These are phyloP conservation scores for Grantiella picta DNA, from an alignment of 2,113 vertebrate species.

Conservation along the genomic window DNA sequence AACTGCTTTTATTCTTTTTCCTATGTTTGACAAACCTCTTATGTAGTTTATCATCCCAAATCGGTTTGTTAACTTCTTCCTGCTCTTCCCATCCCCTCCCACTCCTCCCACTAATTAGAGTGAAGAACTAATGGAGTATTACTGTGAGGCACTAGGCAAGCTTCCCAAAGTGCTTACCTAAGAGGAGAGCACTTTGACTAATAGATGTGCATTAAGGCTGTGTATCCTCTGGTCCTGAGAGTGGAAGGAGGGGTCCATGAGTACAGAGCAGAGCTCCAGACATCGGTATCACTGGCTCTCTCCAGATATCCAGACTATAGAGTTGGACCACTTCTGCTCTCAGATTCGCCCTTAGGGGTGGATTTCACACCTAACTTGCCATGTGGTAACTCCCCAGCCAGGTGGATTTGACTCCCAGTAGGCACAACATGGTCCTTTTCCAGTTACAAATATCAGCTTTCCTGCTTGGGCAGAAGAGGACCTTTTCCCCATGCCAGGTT, in stretches of 20 bases:
- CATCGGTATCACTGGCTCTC: fast-evolving
- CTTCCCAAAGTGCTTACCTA: slow-evolving; percentile 25
- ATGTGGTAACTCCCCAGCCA: not conserved
- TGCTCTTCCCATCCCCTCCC: not conserved
- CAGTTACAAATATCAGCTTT: not conserved
- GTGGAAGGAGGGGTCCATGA: not conserved
- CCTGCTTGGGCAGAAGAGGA: not conserved
- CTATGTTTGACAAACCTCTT: not conserved
- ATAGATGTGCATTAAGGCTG: not conserved
- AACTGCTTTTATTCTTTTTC: not conserved
- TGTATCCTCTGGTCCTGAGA: not conserved
- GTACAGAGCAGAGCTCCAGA: not conserved
- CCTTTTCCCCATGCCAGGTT: fast-evolving
- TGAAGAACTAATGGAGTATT: slow-evolving; percentile 43
- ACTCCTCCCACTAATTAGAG: slow-evolving; percentile 22
- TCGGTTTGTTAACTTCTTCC: not conserved
- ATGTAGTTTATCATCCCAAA: slow-evolving; percentile 19
- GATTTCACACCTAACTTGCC: not conserved
- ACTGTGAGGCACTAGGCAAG: not conserved
- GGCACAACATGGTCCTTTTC: not conserved
- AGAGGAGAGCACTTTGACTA: slow-evolving; percentile 15
- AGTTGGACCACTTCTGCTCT: not conserved
- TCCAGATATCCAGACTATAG: not conserved
- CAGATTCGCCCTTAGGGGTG: not conserved
- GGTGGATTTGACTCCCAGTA: not conserved